A percentile compares a stretch with the other conserved stretches of the same genome.
Conservation (phyloP, 1,140 invertebrate genomes). For the Octopus bimaculoides region DNA sequence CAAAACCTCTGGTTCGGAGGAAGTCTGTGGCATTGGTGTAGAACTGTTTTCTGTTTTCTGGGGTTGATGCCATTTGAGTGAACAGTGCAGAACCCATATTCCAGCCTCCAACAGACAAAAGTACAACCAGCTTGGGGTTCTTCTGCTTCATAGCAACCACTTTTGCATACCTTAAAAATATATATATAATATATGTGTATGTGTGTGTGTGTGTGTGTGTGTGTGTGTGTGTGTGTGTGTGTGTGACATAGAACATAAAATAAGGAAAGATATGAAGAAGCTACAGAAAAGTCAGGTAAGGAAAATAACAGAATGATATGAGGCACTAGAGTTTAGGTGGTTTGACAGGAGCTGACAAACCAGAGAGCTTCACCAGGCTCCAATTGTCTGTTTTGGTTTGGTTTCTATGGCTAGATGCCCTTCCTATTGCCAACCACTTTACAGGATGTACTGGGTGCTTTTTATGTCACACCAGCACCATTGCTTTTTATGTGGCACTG, state of each 20-base stretch:
- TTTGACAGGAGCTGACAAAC: no score
- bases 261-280: no score
- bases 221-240: conserved; percentile 7
- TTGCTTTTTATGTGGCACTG: no score
- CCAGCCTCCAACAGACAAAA: conserved; percentile 93
- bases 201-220: conserved; percentile 3
- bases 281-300: background rate
- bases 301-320: no score
- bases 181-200: background rate
- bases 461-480: no score
- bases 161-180: conserved; percentile 66
- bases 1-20: conserved; percentile 86
- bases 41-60: conserved; percentile 26
- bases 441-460: no score
- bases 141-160: conserved; percentile 90
- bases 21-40: conserved; percentile 70
- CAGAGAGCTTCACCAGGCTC: no score
- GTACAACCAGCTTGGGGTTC: conserved; percentile 86
- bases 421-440: no score
- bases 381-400: no score
- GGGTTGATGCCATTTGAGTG: conserved; percentile 29
- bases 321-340: no score
- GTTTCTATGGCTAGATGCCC: no score
- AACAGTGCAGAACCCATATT: conserved; percentile 83
- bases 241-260: background rate